A percentile compares a stretch with the other conserved stretches of the same genome.
Conservation (phyloP, 1,140 invertebrate genomes). For the Rhynchophorus ferrugineus region DNA sequence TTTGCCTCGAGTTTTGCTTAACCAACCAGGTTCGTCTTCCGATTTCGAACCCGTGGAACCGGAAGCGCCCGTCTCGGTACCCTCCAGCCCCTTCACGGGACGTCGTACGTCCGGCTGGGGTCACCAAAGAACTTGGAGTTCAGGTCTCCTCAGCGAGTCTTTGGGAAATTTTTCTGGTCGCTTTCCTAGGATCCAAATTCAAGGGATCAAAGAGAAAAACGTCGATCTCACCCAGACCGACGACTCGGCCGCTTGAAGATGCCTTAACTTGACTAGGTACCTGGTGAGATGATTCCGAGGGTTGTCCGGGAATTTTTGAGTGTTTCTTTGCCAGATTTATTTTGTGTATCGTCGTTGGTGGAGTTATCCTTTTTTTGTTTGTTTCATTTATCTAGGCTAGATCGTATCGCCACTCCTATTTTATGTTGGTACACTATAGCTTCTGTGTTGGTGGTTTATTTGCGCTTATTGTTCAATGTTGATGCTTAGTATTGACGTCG, state of each 20-base stretch:
- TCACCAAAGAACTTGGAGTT: constrained; percentile 36
- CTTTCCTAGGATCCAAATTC: too few species aligned
- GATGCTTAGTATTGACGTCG: too few species aligned
- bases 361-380: neutral
- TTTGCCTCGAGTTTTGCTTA: constrained; percentile 26
- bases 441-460: neutral
- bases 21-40: constrained; percentile 19
- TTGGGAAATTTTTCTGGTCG: constrained; percentile 2
- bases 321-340: neutral
- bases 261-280: neutral
- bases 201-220: too few species aligned
- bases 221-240: too few species aligned
- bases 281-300: neutral
- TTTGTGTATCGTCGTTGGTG: too few species aligned
- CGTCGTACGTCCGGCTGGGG: constrained; percentile 29
- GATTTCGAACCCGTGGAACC: constrained; percentile 5
- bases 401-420: too few species aligned
- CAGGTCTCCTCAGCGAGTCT: constrained; percentile 14
- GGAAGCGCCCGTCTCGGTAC: constrained; percentile 19
- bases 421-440: too few species aligned
- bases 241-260: constrained; percentile 24
- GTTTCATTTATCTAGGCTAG: neutral
- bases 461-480: neutral
- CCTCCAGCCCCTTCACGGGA: constrained; percentile 30
- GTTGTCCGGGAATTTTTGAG: neutral